Evolutionary conservation across 1,140 invertebrate genomes (phyloP), one percentile per base, ranked within the genome.

Genomic region (Bradysia coprophila): DNA sequence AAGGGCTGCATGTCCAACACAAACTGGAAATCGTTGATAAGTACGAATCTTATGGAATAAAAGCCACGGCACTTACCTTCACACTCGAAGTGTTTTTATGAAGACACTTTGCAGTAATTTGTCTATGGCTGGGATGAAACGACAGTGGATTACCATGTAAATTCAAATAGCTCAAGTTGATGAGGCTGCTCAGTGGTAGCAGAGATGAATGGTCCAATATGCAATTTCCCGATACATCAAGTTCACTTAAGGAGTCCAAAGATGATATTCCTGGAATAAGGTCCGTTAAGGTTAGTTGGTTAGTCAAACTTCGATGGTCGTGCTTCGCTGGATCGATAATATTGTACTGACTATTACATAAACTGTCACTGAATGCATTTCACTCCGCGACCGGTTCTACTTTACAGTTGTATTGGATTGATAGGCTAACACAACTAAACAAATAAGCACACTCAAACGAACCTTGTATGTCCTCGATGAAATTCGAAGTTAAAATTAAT

Each of bases 211-310:
- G 75, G 37, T 76, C 66, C n/a, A 67, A 54, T 39, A 78, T 49
- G 50, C 71, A 75, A 49, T 78, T 78, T 23, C 69, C 67, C 0
- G 71, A 70, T 11, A 78, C 48, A 60, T 78, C 72, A 37, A 78
- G 51, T 51, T 72, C 66, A 3, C 51, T 59, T 4, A 78, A 43
- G 47, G 64, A 66, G 42, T 69, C 64, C 13, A 77, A 50, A 31
- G 62, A 59, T 24, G 65, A 53, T 9, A 73, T 51, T 28, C 13
- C 24, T 28, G 24, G 57, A 64, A 66, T 40, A 13, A 45, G n/a
- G n/a, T n/a, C n/a, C n/a, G n/a, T n/a, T n/a, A n/a, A n/a, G n/a
- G n/a, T n/a, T n/a, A n/a, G n/a, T n/a, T n/a, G n/a, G n/a, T n/a
- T n/a, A n/a, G n/a, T n/a, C n/a, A n/a, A n/a, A n/a, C n/a, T n/a